Percentiles rank a stretch among this genome's conserved stretches.
Conservation (phyloP, 1,140 invertebrate species). For the Caenorhabditis latens region DNA sequence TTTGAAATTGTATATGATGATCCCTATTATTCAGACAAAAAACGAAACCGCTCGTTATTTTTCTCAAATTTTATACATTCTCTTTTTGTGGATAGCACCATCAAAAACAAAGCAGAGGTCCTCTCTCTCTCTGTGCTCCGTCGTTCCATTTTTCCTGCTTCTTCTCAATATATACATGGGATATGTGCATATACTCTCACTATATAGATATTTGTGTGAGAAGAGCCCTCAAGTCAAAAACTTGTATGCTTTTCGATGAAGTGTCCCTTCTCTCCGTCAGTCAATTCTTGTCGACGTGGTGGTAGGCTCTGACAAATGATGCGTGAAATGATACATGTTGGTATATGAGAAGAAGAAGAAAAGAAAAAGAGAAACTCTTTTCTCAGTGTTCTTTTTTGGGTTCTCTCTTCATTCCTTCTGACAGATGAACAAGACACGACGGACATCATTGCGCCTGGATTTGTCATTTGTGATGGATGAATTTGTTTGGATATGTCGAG, state of each 20-base stretch:
- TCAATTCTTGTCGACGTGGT: constrained; percentile 49
- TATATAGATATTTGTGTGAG: constrained; percentile 38
- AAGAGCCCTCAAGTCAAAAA: constrained; percentile 14
- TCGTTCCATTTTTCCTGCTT: constrained; percentile 19
- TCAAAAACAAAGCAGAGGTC: constrained; percentile 45
- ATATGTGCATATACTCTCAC: constrained; percentile 41
- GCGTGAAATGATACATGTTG: constrained; percentile 45
- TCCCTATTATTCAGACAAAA: neutral
- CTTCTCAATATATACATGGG: constrained; percentile 4
- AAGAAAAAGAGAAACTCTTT: neutral
- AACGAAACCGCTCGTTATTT: neutral
- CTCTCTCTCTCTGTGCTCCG: neutral
- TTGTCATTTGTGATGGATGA: constrained; percentile 48
- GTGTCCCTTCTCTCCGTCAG: constrained; percentile 37
- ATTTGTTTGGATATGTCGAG: constrained; percentile 15
- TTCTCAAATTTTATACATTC: constrained; percentile 4
- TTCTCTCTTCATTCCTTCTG: constrained; percentile 23
- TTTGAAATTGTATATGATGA: neutral
- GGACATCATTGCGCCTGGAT: constrained; percentile 50
- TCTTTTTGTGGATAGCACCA: constrained; percentile 18
- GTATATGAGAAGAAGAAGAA: neutral
- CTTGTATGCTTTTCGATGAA: constrained; percentile 49
- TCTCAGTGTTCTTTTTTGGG: constrained; percentile 40
- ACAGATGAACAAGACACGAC: constrained; percentile 51
- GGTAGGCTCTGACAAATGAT: constrained; percentile 46